phyloP scores from a whole-genome alignment of 2,888 invertebrate species.

The Halictus ligatus region DNA sequence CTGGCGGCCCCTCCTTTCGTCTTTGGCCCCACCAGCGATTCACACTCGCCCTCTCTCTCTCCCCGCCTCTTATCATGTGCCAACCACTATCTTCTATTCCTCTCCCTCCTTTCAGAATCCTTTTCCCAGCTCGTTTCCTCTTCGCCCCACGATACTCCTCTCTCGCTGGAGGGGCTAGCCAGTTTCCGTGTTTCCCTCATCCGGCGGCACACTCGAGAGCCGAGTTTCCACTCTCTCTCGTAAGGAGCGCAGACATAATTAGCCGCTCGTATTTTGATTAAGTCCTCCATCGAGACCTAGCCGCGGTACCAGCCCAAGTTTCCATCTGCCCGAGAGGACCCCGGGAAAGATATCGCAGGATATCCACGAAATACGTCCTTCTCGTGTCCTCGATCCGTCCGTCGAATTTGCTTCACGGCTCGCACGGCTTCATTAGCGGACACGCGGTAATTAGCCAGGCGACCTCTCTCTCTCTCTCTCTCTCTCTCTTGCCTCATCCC shows the following conservation, averaged over 20 bases:
- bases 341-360: not conserved
- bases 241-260: slow-evolving; percentile 68
- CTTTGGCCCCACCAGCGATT: not conserved
- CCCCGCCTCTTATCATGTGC: not conserved
- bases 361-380: not conserved
- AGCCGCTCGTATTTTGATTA: slow-evolving; percentile 71
- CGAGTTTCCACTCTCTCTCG: slow-evolving; percentile 43
- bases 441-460: slow-evolving; percentile 45
- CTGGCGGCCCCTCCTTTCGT: not conserved
- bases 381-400: not conserved
- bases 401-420: not conserved
- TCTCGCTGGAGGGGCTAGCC: not conserved
- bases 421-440: slow-evolving; percentile 51
- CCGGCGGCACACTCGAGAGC: slow-evolving; percentile 39
- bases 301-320: not conserved
- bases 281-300: slow-evolving; percentile 52
- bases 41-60: not conserved
- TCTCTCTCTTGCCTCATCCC: not conserved
- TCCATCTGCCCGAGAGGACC: not conserved
- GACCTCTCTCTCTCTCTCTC: not conserved
- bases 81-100: not conserved
- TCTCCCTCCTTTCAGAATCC: not conserved
- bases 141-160: not conserved
- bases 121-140: not conserved
- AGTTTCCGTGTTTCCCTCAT: slow-evolving; percentile 36